Evolutionary conservation across 2,888 invertebrate genomes (phyloP).

Genomic region (Drosophila ustulata): DNA sequence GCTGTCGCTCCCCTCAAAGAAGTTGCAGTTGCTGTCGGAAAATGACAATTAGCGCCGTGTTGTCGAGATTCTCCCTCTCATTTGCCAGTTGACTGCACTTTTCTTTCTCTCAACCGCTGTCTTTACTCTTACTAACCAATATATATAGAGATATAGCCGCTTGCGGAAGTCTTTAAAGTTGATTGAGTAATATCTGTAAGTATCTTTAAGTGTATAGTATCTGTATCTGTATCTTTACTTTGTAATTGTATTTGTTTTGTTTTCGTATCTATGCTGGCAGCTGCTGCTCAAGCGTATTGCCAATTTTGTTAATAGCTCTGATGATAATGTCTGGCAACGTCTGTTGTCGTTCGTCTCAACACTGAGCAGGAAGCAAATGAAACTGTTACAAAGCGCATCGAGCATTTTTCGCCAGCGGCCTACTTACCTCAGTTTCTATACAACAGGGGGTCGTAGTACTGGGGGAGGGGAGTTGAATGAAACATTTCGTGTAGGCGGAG

Average conservation of each 20-base stretch:
- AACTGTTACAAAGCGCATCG: conserved; percentile 71
- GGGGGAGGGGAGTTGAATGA: neutral
- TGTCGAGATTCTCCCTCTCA: conserved; percentile 34
- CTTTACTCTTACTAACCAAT: conserved; percentile 29
- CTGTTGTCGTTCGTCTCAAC: conserved; percentile 26
- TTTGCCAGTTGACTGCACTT: conserved; percentile 74
- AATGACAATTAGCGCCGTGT: conserved; percentile 73
- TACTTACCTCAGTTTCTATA: conserved; percentile 20
- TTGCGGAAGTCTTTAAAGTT: conserved; percentile 60
- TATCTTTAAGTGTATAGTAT: conserved; percentile 38
- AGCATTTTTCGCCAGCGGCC: conserved; percentile 62
- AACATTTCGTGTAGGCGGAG: neutral
- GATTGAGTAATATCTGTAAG: conserved; percentile 71
- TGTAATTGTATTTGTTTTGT: conserved; percentile 32
- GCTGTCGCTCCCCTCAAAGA: conserved; percentile 33
- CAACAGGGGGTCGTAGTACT: conserved; percentile 18
- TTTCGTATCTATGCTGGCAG: conserved; percentile 45
- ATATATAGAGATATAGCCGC: conserved; percentile 42
- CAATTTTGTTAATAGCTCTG: conserved; percentile 74
- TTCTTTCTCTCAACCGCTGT: conserved; percentile 2
- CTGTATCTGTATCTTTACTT: conserved; percentile 28
- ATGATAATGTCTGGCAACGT: conserved; percentile 47
- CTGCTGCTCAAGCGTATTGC: conserved; percentile 59
- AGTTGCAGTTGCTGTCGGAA: conserved; percentile 71
- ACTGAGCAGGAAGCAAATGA: conserved; percentile 68